Evolutionary conservation across 2,113 vertebrate species (phyloP).

Genomic region (Phocoena sinus): DNA sequence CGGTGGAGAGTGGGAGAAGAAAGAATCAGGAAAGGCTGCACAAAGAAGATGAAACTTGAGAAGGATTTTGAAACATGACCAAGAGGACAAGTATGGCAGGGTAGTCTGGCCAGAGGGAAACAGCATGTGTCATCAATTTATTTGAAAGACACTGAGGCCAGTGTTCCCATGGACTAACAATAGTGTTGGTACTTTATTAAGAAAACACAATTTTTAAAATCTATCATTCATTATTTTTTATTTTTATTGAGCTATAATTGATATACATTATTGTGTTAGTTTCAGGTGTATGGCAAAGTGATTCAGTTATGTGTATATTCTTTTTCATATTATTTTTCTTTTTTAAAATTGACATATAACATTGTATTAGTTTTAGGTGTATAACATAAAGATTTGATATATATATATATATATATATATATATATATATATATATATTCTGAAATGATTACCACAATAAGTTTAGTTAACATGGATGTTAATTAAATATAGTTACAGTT

Average conservation of each 20-base stretch:
- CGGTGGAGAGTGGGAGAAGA: background rate
- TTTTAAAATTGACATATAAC: background rate
- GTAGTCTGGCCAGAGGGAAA: background rate
- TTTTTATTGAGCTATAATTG: background rate
- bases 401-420: background rate
- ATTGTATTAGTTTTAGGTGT: background rate
- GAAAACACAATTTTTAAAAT: background rate
- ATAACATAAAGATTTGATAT: background rate
- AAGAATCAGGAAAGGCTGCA: background rate
- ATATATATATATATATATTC: background rate
- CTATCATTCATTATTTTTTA: background rate
- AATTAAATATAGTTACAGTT: background rate
- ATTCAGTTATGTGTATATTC: no score
- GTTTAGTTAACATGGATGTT: background rate
- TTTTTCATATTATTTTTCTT: background rate
- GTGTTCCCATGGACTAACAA: background rate
- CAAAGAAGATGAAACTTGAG: background rate
- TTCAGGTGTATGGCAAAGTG: background rate
- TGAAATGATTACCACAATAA: background rate
- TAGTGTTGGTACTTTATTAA: background rate
- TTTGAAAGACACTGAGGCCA: background rate
- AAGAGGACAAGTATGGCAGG: background rate
- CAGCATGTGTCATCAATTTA: background rate
- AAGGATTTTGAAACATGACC: slow-evolving; percentile 31
- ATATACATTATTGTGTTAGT: background rate